These are phyloP conservation scores for Misgurnus mizolepis DNA, from an alignment of 2,113 vertebrate genomes.

Conservation along the genomic window DNA sequence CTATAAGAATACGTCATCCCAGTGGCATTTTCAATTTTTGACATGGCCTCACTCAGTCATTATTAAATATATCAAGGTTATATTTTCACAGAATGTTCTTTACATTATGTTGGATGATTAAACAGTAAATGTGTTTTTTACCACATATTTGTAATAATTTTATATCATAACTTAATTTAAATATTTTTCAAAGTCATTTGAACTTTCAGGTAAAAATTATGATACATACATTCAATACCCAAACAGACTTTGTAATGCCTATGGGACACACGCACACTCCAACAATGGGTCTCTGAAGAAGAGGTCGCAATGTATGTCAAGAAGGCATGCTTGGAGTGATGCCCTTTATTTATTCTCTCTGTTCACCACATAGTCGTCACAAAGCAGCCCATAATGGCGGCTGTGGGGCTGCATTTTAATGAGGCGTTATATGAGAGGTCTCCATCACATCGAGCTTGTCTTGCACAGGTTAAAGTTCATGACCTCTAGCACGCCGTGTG, in stretches of 20 bases:
- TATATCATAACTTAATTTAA: too few relatives aligned
- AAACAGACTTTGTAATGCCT: slow-evolving; percentile 2
- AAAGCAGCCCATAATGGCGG: slow-evolving; percentile 46
- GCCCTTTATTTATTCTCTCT: slow-evolving; percentile 51
- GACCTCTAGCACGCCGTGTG: slow-evolving; percentile 26
- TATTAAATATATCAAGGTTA: too few relatives aligned
- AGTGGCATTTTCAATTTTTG: too few relatives aligned
- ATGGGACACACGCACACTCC: slow-evolving; percentile 17
- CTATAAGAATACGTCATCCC: too few relatives aligned
- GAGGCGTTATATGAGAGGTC: slow-evolving; percentile 52
- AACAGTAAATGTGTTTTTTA: too few relatives aligned
- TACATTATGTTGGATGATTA: too few relatives aligned
- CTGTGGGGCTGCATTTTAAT: slow-evolving; percentile 58
- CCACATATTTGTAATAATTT: too few relatives aligned
- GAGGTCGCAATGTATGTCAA: slow-evolving; percentile 40
- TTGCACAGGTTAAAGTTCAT: slow-evolving; percentile 51
- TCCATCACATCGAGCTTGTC: slow-evolving; percentile 30
- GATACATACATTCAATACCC: neutral
- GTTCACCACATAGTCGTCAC: slow-evolving; percentile 22
- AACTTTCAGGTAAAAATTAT: too few relatives aligned
- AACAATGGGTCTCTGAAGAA: slow-evolving; percentile 14
- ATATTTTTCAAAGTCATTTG: too few relatives aligned
- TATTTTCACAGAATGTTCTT: too few relatives aligned
- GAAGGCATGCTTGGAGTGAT: slow-evolving; percentile 21
- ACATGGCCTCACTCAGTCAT: too few relatives aligned